Percentiles rank a stretch among this genome's conserved stretches.
phyloP scores from a whole-genome alignment of 2,888 invertebrate species.

The Megalurothrips usitatus region DNA sequence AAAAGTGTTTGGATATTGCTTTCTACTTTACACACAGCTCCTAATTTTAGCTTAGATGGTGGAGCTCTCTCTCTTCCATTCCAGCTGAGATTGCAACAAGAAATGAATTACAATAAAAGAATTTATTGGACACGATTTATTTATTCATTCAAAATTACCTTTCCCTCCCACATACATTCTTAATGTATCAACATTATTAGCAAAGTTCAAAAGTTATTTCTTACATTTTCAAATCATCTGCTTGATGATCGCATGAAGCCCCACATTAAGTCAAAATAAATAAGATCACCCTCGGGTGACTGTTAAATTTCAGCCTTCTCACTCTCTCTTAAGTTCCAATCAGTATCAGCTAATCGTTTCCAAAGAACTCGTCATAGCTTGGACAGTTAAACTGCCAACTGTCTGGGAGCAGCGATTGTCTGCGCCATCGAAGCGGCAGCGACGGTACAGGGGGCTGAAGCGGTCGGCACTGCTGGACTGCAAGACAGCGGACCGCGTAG shows the following conservation, averaged over 20 bases:
- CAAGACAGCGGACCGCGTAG: not conserved
- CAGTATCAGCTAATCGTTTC: no score
- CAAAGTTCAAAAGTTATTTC: not conserved
- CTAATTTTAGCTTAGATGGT: not conserved
- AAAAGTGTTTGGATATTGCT: not conserved
- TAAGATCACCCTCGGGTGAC: not conserved
- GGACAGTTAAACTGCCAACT: not conserved
- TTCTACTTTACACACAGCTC: not conserved
- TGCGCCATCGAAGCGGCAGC: not conserved
- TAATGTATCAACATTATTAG: not conserved
- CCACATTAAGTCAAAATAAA: not conserved
- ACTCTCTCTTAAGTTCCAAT: not conserved
- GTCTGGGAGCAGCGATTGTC: not conserved
- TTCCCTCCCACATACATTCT: not conserved
- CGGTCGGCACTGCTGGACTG: not conserved
- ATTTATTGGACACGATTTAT: constrained; percentile 1
- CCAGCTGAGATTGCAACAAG: not conserved
- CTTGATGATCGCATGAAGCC: not conserved
- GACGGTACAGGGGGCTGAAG: not conserved
- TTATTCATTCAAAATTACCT: not conserved
- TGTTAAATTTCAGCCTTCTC: not conserved
- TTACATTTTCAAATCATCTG: not conserved
- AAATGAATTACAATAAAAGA: not conserved
- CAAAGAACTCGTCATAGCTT: no score
- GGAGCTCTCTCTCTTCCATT: not conserved